Evolutionary conservation across 2,888 invertebrate species (phyloP).

Genomic region (Nomada fucata): DNA sequence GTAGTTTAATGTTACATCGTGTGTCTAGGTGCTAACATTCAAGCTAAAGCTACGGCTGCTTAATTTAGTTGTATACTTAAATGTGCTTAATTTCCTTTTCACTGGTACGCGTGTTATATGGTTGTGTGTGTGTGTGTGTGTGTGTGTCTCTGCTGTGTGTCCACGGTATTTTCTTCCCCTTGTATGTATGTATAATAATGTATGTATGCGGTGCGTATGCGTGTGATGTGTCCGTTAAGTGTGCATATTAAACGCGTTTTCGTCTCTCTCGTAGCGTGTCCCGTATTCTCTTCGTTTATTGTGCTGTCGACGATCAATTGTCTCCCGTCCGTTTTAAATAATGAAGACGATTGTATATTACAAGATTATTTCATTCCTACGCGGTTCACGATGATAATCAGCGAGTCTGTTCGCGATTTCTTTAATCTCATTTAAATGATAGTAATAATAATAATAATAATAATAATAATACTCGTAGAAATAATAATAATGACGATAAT

Average conservation of each 20-base stretch:
- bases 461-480: slow-evolving; percentile 2
- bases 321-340: slow-evolving; percentile 61
- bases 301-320: slow-evolving; percentile 78
- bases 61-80: slow-evolving; percentile 83
- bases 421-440: neutral
- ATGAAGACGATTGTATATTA: slow-evolving; percentile 35
- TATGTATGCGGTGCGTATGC: slow-evolving; percentile 5
- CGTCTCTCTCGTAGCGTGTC: slow-evolving; percentile 23
- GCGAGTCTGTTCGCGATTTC: neutral
- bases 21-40: slow-evolving; percentile 83
- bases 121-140: slow-evolving; percentile 9
- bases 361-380: slow-evolving; percentile 6
- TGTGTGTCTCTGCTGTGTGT: slow-evolving; percentile 3
- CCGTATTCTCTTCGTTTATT: slow-evolving; percentile 59
- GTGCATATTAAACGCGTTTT: slow-evolving; percentile 14
- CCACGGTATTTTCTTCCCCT: neutral
- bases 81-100: slow-evolving; percentile 80
- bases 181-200: neutral
- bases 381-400: neutral
- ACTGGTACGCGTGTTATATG: slow-evolving; percentile 39
- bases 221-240: neutral
- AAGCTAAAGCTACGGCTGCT: slow-evolving; percentile 82
- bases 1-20: slow-evolving; percentile 83
- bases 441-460: slow-evolving; percentile 3
- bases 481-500: neutral